A percentile compares a stretch with the other conserved stretches of the same genome.
These are phyloP conservation scores for Macaca nemestrina DNA, from an alignment of 2,113 vertebrate genomes.

Conservation along the genomic window DNA sequence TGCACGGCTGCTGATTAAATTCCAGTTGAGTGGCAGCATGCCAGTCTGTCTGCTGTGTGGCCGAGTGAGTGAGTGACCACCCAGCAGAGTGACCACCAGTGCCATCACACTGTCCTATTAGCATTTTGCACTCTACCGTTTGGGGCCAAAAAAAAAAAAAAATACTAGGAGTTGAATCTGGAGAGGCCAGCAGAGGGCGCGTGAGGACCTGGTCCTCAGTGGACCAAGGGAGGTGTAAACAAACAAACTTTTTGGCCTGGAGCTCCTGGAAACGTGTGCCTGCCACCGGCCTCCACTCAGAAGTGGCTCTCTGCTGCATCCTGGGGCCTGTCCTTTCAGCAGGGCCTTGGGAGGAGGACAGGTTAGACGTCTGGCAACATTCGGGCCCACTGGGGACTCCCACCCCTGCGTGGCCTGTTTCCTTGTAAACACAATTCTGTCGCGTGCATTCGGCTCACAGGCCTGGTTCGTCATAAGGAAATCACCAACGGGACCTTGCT, in stretches of 20 bases:
- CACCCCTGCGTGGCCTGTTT: fast-evolving
- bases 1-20: fast-evolving
- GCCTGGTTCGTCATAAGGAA: neutral
- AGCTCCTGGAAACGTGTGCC: fast-evolving
- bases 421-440: too few relatives aligned
- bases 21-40: neutral
- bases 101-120: fast-evolving
- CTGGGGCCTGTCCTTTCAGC: neutral
- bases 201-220: neutral
- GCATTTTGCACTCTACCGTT: fast-evolving
- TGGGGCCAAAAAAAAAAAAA: too few relatives aligned
- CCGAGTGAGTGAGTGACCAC: neutral
- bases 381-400: fast-evolving
- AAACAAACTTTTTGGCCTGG: fast-evolving
- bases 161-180: fast-evolving
- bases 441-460: fast-evolving
- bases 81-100: fast-evolving
- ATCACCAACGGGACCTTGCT: neutral
- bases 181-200: constrained; percentile 44
- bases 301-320: fast-evolving
- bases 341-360: fast-evolving
- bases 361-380: fast-evolving
- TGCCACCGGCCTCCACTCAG: neutral
- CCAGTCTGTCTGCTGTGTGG: fast-evolving
- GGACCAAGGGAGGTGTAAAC: fast-evolving